phyloP scores from a whole-genome alignment of 2,113 vertebrate species.

The Malurus cyaneus region DNA sequence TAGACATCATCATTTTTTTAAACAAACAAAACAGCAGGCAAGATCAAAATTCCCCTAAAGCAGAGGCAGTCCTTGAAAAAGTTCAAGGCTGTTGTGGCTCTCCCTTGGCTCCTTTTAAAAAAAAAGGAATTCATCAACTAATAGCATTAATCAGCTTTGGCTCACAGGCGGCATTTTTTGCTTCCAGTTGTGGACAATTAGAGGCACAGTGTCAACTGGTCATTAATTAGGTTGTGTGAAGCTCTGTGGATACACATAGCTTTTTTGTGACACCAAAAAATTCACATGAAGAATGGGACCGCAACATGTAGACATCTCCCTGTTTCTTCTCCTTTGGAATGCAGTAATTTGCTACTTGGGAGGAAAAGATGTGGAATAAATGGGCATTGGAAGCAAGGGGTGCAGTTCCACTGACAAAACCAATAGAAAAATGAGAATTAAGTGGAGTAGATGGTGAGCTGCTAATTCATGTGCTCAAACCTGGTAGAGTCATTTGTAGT shows the following conservation, averaged over 20 bases:
- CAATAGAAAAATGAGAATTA: not conserved
- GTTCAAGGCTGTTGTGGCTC: conserved; percentile 23
- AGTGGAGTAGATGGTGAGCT: not conserved
- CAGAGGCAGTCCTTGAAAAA: conserved; percentile 41
- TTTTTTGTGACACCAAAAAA: not conserved
- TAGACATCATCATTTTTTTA: conserved; percentile 69
- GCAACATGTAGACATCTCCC: not conserved
- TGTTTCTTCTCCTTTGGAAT: not conserved
- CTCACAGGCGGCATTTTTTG: not conserved
- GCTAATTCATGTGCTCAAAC: not conserved
- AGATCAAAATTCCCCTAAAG: conserved; percentile 68
- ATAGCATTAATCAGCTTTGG: not conserved
- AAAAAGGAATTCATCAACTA: not conserved
- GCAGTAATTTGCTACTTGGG: not conserved
- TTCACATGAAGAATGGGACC: not conserved
- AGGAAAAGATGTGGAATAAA: not conserved
- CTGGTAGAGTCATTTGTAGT: not conserved
- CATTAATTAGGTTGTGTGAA: conserved; percentile 5
- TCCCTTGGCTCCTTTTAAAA: not conserved
- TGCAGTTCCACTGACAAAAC: not conserved
- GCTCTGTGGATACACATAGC: not conserved
- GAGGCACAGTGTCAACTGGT: conserved; percentile 8
- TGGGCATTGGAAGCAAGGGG: not conserved
- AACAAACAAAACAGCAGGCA: conserved; percentile 67
- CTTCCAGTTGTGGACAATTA: conserved; percentile 15